These are phyloP conservation scores for Sialis fuliginosa DNA, from an alignment of 2,888 invertebrate genomes.

Conservation along the genomic window DNA sequence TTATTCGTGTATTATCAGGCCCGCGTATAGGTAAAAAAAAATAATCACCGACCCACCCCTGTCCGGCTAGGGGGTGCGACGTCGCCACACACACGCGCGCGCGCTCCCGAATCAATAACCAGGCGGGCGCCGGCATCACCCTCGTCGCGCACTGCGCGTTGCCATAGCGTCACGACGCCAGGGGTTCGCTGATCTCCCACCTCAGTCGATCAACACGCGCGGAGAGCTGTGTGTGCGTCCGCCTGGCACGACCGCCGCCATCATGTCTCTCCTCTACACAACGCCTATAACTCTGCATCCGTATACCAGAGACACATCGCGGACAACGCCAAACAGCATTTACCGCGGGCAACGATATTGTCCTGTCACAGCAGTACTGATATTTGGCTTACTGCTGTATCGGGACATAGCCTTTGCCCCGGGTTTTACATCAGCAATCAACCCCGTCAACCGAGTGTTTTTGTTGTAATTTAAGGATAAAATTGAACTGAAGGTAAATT, in stretches of 20 bases:
- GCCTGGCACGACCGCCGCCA: constrained; percentile 17
- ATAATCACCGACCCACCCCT: no score
- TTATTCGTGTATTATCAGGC: no score
- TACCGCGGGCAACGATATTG: constrained; percentile 64
- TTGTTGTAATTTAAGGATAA: no score
- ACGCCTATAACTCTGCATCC: no score
- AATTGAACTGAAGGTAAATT: no score
- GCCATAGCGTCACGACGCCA: constrained; percentile 26
- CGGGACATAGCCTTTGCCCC: constrained; percentile 68
- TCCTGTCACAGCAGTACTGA: constrained; percentile 96
- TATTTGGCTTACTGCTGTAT: constrained; percentile 70
- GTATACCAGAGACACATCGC: no score
- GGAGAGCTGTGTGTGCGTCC: constrained; percentile 19
- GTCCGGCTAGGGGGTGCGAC: no score
- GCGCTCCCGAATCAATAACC: constrained; percentile 13
- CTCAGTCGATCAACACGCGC: constrained; percentile 35
- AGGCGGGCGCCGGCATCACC: constrained; percentile 23
- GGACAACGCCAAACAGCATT: no score
- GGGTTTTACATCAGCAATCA: constrained; percentile 8
- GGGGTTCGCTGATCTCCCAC: constrained; percentile 23
- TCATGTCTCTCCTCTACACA: background rate
- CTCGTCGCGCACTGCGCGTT: constrained; percentile 27
- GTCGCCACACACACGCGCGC: no score
- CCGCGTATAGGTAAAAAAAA: no score
- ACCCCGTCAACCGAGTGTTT: background rate